Evolutionary conservation across 2,113 vertebrate genomes (phyloP).

Genomic region (Athene cunicularia): DNA sequence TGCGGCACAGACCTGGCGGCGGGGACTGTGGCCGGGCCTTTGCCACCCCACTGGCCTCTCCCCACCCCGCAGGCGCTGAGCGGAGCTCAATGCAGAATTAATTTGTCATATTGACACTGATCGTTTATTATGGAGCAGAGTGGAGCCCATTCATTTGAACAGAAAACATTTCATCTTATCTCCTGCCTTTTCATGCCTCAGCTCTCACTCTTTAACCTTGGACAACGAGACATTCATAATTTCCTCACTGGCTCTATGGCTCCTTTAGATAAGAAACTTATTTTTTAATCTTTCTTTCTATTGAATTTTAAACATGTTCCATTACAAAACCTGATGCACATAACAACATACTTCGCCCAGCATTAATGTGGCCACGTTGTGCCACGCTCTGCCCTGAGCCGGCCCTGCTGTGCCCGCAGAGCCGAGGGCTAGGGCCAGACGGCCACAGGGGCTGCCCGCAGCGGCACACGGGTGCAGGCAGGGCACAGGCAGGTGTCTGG

Average conservation of each 20-base stretch:
- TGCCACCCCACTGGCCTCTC: neutral
- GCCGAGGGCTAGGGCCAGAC: fast-evolving
- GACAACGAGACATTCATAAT: slow-evolving; percentile 69
- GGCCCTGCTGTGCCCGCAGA: fast-evolving
- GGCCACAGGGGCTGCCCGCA: neutral
- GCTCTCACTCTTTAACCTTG: slow-evolving; percentile 74
- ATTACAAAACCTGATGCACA: slow-evolving; percentile 35
- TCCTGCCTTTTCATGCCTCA: slow-evolving; percentile 66
- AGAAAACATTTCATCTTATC: slow-evolving; percentile 73
- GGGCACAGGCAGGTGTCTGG: too few relatives aligned
- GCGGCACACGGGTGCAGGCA: neutral
- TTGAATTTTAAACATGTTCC: slow-evolving; percentile 62
- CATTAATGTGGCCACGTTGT: neutral
- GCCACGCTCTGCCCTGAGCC: neutral
- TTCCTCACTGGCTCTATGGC: slow-evolving; percentile 55
- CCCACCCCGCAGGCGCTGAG: neutral
- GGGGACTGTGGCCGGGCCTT: neutral
- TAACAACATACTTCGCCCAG: neutral
- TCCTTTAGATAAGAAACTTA: slow-evolving; percentile 71
- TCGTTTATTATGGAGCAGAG: slow-evolving; percentile 68
- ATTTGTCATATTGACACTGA: slow-evolving; percentile 76
- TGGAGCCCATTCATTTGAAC: slow-evolving; percentile 73
- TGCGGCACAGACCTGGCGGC: fast-evolving
- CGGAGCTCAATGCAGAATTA: slow-evolving; percentile 60
- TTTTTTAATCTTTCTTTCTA: slow-evolving; percentile 55